Conservation (phyloP, 1,140 invertebrate genomes). For the Sminthurinus signatus region DNA sequence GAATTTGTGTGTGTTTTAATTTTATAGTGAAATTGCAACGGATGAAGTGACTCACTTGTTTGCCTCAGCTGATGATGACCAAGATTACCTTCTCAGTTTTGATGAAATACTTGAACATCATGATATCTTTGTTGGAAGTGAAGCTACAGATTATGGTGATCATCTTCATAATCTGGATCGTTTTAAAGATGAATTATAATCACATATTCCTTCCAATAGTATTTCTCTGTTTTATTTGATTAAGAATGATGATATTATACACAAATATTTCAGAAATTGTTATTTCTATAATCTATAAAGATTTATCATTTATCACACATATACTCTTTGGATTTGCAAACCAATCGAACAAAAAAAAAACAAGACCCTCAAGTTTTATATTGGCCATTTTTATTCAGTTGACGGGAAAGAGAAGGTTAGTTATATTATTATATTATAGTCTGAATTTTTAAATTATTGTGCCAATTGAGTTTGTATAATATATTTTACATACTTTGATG, state of each 20-base stretch:
- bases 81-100: slow-evolving; percentile 73
- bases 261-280: too few species aligned
- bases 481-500: too few species aligned
- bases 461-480: too few species aligned
- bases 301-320: not conserved
- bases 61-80: slow-evolving; percentile 62
- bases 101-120: slow-evolving; percentile 83
- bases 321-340: not conserved
- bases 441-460: too few species aligned
- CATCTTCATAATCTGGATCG: slow-evolving; percentile 73
- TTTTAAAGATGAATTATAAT: slow-evolving; percentile 72
- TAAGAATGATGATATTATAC: too few species aligned
- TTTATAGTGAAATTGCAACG: slow-evolving; percentile 68
- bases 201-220: not conserved
- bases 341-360: too few species aligned
- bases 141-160: slow-evolving; percentile 91
- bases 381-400: too few species aligned
- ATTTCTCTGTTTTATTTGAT: too few species aligned
- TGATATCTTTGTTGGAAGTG: slow-evolving; percentile 89
- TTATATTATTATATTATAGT: too few species aligned
- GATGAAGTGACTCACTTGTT: slow-evolving; percentile 91
- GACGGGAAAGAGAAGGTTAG: too few species aligned
- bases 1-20: slow-evolving; percentile 29
- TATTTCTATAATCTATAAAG: not conserved
- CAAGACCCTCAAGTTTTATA: too few species aligned